phyloP scores from a whole-genome alignment of 2,113 vertebrate genomes.

The Colius striatus region DNA sequence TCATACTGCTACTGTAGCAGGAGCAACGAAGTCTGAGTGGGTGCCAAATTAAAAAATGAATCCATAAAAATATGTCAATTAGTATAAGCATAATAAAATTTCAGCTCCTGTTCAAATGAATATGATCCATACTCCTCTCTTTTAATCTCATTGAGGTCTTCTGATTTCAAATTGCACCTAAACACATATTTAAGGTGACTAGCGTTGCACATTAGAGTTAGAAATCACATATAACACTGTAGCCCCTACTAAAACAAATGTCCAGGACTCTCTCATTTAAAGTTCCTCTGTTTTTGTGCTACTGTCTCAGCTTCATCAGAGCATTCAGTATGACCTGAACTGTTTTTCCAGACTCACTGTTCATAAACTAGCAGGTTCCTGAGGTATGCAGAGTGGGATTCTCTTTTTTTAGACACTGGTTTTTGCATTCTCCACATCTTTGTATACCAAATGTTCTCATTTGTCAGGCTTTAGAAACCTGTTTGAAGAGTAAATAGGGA shows the following conservation, averaged over 20 bases:
- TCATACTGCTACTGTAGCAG: conserved; percentile 43
- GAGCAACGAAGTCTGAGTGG: conserved; percentile 19
- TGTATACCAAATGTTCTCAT: background rate
- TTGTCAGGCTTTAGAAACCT: background rate
- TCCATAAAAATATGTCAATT: conserved; percentile 73
- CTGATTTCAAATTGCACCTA: background rate
- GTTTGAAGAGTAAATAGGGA: background rate
- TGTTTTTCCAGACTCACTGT: background rate
- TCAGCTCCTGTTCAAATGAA: conserved; percentile 6
- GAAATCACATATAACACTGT: background rate
- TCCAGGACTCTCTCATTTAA: background rate
- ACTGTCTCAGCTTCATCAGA: background rate
- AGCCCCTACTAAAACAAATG: background rate
- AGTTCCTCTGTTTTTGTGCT: background rate
- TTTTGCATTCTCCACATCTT: conserved; percentile 2
- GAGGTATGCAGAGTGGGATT: background rate
- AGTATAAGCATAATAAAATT: conserved; percentile 56
- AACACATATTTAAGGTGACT: background rate
- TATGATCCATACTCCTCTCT: background rate
- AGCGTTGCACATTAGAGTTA: background rate
- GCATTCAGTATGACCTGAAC: background rate
- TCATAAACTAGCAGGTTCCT: background rate
- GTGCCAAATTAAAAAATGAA: conserved; percentile 65
- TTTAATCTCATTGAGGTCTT: background rate
- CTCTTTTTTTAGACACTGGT: background rate